phyloP scores from a whole-genome alignment of 2,797 vertebrate genomes.

The Artibeus lituratus region DNA sequence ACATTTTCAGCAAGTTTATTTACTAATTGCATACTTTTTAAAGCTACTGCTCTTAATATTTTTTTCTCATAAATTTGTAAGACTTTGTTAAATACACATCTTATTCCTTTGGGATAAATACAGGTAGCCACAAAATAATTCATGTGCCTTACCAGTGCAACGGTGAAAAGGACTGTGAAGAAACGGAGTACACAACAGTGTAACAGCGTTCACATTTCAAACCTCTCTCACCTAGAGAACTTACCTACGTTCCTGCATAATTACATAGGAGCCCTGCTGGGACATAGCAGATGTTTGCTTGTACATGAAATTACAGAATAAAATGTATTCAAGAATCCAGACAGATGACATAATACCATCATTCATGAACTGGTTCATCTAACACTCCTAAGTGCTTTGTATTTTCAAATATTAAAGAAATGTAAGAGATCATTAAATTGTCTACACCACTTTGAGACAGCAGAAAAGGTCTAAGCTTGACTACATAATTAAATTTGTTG shows the following conservation, averaged over 20 bases:
- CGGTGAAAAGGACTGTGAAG: neutral
- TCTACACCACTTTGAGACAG: neutral
- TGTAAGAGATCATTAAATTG: neutral
- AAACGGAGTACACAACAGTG: neutral
- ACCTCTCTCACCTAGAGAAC: neutral
- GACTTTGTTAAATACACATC: neutral
- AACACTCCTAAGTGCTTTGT: neutral
- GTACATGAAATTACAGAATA: conserved; percentile 2
- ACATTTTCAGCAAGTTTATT: neutral
- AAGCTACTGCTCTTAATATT: neutral
- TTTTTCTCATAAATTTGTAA: neutral
- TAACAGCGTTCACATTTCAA: neutral
- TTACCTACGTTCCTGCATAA: neutral
- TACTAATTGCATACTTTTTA: neutral
- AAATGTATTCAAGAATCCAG: neutral
- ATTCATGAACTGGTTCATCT: neutral
- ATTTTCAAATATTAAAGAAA: conserved; percentile 27
- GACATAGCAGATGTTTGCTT: neutral
- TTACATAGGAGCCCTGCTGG: neutral
- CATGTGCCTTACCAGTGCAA: neutral
- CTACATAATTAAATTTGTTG: neutral
- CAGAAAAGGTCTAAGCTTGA: neutral
- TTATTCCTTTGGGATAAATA: neutral
- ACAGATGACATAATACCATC: neutral
- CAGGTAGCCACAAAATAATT: too few species aligned